A percentile compares a stretch with the other conserved stretches of the same genome.
phyloP scores from a whole-genome alignment of 2,797 vertebrate genomes.

The Podargus strigoides region DNA sequence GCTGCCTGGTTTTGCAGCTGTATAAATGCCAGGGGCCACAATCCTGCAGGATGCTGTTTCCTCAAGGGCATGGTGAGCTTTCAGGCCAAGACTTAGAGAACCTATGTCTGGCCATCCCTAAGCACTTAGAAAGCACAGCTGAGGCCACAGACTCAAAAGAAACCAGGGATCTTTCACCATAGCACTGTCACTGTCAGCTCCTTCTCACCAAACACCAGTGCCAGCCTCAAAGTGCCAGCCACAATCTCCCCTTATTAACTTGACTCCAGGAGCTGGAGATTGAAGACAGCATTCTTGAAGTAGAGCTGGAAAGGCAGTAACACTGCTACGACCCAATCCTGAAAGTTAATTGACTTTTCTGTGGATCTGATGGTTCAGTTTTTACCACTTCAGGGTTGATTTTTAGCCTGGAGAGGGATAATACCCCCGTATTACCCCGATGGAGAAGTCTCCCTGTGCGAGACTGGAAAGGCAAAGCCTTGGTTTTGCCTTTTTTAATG shows the following conservation, averaged over 20 bases:
- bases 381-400: too few relatives aligned
- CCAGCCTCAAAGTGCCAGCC: too few relatives aligned
- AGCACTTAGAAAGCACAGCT: background rate
- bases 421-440: fast-evolving
- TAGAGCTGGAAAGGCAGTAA: background rate
- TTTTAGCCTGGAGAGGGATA: background rate
- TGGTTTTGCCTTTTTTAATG: background rate
- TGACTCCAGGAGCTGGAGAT: background rate
- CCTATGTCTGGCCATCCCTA: background rate
- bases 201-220: background rate
- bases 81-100: fast-evolving
- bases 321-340: too few relatives aligned
- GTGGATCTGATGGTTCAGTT: background rate
- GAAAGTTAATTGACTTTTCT: background rate
- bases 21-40: fast-evolving
- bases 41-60: background rate
- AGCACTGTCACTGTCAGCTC: fast-evolving
- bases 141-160: background rate
- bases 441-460: fast-evolving
- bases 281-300: background rate
- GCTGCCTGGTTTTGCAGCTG: background rate
- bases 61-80: background rate
- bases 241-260: too few relatives aligned
- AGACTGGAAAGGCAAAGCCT: background rate
- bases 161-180: fast-evolving